Base-by-base conservation (phyloP, 92 coral and sea anemone genomes). In the Phenganax subtilis region DNA sequence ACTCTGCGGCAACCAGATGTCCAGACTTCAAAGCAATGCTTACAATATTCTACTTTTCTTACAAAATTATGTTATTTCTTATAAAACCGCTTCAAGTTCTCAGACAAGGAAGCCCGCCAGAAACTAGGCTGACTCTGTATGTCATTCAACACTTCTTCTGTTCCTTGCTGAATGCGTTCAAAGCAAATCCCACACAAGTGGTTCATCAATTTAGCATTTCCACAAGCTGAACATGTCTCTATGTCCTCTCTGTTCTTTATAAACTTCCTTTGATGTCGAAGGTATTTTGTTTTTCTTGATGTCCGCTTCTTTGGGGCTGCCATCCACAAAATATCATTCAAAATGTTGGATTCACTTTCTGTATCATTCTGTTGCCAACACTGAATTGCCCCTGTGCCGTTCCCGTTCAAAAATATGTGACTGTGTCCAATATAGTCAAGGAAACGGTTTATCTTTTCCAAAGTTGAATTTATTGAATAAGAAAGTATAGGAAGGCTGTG, bases 251-350 rank as follows among this genome's bases (percentile, higher is more conserved):
- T 89, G 69, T 92, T 92, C 81, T 92, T 94, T 74, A 92, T 89
- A 91, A 93, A 92, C 80, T 92, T 92, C 84, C 93, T 92, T 16
- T 90, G 97, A 77, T 88, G 85, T 85, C 98, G 85, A 58, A 94
- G 85, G 88, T 91, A 92, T 76, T 90, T 92, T 68, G 89, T 92
- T 17, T 91, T 89, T n/a, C 91, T 89, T 12, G 98, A 88, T 17
- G 97, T 92, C 81, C 90, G 90, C 82, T 88, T 92, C 77, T 94
- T 94, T 2, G 98, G 98, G 58, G 90, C 98, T 53, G 98, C 97
- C 98, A 94, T 94, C 77, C 90, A 81, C 71, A 92, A 82, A 60
- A 90, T 84, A 8, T 88, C 87, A 47, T 77, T 76, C 31, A 12
- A n/a, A 56, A 20, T 30, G 31, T 65, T 51, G 8, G 81, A 71